Evolutionary conservation across 2,888 invertebrate species (phyloP).

Genomic region (Stegophylla sp.): DNA sequence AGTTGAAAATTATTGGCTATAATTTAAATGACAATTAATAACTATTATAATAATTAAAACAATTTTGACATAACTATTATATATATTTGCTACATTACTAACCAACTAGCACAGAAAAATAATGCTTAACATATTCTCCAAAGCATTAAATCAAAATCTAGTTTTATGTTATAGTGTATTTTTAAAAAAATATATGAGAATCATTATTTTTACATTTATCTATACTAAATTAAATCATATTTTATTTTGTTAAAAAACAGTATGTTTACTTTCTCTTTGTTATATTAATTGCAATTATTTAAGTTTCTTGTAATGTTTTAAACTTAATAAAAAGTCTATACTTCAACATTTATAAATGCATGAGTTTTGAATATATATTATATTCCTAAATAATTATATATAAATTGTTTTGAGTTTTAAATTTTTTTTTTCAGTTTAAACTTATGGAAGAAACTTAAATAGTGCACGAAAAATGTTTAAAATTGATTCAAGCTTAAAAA

Average conservation of each 20-base stretch:
- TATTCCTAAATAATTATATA: neutral
- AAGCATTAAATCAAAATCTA: too few relatives aligned
- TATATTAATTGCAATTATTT: neutral
- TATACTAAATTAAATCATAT: neutral
- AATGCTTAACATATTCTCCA: too few relatives aligned
- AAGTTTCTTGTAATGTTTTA: neutral
- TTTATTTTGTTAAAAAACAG: neutral
- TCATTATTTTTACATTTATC: neutral
- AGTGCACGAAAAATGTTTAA: too few relatives aligned
- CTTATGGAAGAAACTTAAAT: too few relatives aligned
- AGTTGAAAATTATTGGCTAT: neutral
- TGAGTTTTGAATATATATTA: conserved; percentile 11
- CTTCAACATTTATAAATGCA: conserved; percentile 5
- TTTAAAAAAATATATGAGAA: neutral
- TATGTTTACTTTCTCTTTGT: neutral
- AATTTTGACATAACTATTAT: neutral
- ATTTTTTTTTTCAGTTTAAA: too few relatives aligned
- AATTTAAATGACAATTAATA: neutral
- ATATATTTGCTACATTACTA: neutral
- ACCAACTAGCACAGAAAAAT: neutral
- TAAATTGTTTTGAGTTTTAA: neutral
- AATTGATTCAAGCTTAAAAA: too few relatives aligned
- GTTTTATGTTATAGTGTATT: neutral
- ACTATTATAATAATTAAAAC: neutral
- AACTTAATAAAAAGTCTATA: conserved; percentile 8